These are phyloP conservation scores for Cheilosia soror DNA, from an alignment of 2,888 invertebrate genomes.

Conservation along the genomic window DNA sequence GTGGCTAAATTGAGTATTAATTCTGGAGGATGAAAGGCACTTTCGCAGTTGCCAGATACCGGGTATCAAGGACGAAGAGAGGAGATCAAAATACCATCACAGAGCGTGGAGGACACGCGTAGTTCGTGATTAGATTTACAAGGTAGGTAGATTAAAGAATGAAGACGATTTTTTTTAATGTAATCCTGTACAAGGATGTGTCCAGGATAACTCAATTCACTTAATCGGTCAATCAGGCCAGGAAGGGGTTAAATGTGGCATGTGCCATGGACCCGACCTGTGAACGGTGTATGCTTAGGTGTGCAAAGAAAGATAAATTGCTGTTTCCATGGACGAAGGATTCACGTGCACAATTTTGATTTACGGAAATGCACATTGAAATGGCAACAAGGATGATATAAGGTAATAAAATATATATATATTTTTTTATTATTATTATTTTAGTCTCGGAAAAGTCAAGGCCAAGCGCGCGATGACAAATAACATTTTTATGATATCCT, in stretches of 20 bases:
- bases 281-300: constrained; percentile 23
- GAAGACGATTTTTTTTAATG: constrained; percentile 15
- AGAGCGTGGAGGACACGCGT: constrained; percentile 55
- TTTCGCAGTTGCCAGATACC: constrained; percentile 38
- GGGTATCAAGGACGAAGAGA: constrained; percentile 13
- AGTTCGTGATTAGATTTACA: constrained; percentile 57
- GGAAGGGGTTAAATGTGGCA: constrained; percentile 49
- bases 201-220: constrained; percentile 63
- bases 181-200: constrained; percentile 57
- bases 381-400: constrained; percentile 1
- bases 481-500: constrained; percentile 25
- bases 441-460: constrained; percentile 20
- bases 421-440: neutral
- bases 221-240: constrained; percentile 64
- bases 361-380: constrained; percentile 1
- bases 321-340: constrained; percentile 7
- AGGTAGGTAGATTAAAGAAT: constrained; percentile 28
- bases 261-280: constrained; percentile 32
- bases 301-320: constrained; percentile 36
- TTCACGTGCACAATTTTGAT: constrained; percentile 16
- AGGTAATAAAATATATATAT: neutral
- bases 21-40: constrained; percentile 29
- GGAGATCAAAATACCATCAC: constrained; percentile 29
- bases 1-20: constrained; percentile 20
- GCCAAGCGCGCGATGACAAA: constrained; percentile 26